Conservation (phyloP, 2,888 invertebrate genomes). For the Eurytoma adleriae region DNA sequence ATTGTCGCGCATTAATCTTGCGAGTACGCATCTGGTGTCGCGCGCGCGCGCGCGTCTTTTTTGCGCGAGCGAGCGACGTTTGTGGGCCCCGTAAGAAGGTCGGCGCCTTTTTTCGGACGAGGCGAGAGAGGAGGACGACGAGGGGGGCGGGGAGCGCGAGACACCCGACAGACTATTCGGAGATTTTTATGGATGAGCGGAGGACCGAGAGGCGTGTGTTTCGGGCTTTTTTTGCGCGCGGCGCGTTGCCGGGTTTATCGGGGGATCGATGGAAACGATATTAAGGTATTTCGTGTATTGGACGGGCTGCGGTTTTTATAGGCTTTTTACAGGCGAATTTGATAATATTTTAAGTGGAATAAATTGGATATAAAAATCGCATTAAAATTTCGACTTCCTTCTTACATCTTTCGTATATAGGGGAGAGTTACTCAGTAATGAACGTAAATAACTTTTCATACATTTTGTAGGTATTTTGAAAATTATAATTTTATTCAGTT, state of each 20-base stretch:
- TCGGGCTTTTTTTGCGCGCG: background rate
- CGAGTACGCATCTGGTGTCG: background rate
- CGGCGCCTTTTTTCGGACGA: background rate
- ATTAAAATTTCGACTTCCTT: too few relatives aligned
- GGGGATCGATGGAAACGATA: background rate
- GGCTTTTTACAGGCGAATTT: background rate
- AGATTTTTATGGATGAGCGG: conserved; percentile 20
- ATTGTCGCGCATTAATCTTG: conserved; percentile 42
- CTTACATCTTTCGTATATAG: too few relatives aligned
- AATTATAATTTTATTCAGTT: too few relatives aligned
- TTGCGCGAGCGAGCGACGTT: background rate
- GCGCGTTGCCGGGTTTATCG: background rate
- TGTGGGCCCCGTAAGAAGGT: background rate
- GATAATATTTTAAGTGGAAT: background rate
- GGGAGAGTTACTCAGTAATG: too few relatives aligned
- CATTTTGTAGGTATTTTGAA: too few relatives aligned
- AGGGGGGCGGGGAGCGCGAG: background rate
- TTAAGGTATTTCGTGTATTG: conserved; percentile 5
- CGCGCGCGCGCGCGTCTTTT: background rate
- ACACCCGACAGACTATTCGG: background rate
- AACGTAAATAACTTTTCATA: too few relatives aligned
- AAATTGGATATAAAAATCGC: too few relatives aligned
- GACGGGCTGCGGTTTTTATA: background rate
- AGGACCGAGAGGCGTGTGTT: background rate
- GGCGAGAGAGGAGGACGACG: background rate